Evolutionary conservation across 2,797 vertebrate species (phyloP), one percentile per base, ranked within the genome.

Genomic region (Enteromius unitaeniatus): DNA sequence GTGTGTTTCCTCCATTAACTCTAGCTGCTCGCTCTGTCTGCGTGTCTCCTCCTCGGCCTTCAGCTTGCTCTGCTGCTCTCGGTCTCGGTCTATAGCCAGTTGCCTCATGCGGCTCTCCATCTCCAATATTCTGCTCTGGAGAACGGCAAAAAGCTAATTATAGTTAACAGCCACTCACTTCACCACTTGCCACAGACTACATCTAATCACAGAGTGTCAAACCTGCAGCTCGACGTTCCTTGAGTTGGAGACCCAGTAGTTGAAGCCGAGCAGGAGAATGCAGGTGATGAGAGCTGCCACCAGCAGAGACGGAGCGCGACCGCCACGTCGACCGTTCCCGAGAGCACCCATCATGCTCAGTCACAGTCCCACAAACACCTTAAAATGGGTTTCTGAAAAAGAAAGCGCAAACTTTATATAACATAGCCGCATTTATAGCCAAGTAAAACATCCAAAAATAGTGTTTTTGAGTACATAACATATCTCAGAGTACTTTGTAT

Each of bases 211-310:
- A 17, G 26, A 2, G 37, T 26, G 28, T 67, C 49, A 49, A 90
- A 99, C 97, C 96, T 99, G 97, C 65, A 99, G 92, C 83, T 97
- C 97, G 84, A 95, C 76, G 6, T 95, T 97, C 80, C 96, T 96
- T 19, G 97, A 97, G 92, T 95, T 98, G 6, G 97, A 96, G 28
- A 97, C 93, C 98, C 98, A 99, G 90, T 99, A 99, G 92, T 98
- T 99, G 90, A 99, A 98, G 77, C 96, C 96, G 85, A 99, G 84
- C 87, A 99, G 93, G 3, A 98, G 91, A 76, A 97, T 84, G 65
- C 97, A 98, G 0, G 95, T 95, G 62, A 98, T 91, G 0, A 99
- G 93, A 0, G 95, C 97, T 0, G 95, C 96, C 77, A 98, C 90
- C 19, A 99, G 89, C 0, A 99, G 93, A 58, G 97, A 95, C 1